Evolutionary conservation across 2,888 invertebrate species (phyloP).

Genomic region (Yponomeuta cagnagella): DNA sequence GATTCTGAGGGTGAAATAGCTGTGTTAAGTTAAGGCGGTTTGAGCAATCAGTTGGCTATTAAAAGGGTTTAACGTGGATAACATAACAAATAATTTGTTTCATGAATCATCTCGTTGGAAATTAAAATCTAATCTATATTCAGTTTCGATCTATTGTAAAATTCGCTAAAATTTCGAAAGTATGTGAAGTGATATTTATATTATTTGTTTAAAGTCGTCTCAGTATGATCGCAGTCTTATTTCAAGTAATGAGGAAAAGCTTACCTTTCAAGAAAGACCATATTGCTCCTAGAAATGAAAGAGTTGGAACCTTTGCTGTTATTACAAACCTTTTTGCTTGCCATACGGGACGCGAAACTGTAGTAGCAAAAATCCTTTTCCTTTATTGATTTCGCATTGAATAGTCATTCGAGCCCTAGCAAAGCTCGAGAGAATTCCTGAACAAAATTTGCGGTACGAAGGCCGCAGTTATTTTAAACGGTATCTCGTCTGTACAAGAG

Average conservation of each 20-base stretch:
- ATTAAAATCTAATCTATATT: too few relatives aligned
- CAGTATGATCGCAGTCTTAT: too few relatives aligned
- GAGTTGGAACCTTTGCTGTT: neutral
- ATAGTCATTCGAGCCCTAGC: neutral
- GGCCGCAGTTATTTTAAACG: neutral
- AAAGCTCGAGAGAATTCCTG: neutral
- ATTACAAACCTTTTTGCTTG: neutral
- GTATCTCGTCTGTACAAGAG: neutral
- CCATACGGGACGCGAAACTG: neutral
- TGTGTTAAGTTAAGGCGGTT: neutral
- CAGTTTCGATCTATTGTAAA: too few relatives aligned
- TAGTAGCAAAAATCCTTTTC: neutral
- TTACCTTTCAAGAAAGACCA: neutral
- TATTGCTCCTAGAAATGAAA: neutral
- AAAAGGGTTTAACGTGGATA: too few relatives aligned
- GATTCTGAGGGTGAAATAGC: neutral
- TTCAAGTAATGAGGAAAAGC: too few relatives aligned
- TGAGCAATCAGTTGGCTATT: too few relatives aligned
- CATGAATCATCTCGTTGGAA: too few relatives aligned
- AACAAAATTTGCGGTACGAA: neutral
- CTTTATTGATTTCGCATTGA: neutral
- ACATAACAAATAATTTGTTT: too few relatives aligned
- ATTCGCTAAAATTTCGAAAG: too few relatives aligned
- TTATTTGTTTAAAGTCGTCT: too few relatives aligned
- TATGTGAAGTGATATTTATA: too few relatives aligned